Percentiles rank a stretch among this genome's conserved stretches.
Evolutionary conservation across 2,113 vertebrate species (phyloP).

Genomic region (Struthidea cinerea): DNA sequence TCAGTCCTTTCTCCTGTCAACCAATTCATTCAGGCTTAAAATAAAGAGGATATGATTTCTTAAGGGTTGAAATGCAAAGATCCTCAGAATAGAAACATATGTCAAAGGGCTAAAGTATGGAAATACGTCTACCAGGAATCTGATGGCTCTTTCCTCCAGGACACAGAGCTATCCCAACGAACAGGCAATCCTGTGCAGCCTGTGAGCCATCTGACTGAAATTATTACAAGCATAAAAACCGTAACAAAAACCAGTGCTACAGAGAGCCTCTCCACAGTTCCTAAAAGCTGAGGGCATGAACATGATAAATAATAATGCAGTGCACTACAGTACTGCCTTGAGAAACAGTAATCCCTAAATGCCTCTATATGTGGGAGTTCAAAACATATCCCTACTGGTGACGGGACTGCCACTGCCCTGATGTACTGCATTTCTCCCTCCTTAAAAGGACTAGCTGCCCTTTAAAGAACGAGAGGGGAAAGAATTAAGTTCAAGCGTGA

Average conservation of each 20-base stretch:
- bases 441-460: not conserved
- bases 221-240: not conserved
- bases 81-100: not conserved
- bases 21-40: not conserved
- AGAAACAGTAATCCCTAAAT: not conserved
- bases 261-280: not conserved
- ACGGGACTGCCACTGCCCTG: not conserved
- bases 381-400: not conserved
- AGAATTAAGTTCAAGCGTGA: not conserved
- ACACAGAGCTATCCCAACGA: not conserved
- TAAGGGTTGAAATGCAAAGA: not conserved
- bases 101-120: not conserved
- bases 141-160: not conserved
- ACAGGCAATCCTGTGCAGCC: not conserved
- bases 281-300: not conserved
- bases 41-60: not conserved
- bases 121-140: not conserved
- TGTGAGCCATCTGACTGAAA: not conserved
- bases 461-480: not conserved
- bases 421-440: not conserved
- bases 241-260: not conserved
- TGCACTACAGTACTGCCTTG: not conserved
- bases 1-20: not conserved
- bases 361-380: not conserved
- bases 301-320: not conserved